Evolutionary conservation across 2,113 vertebrate genomes (phyloP), one percentile per base, ranked within the genome.

Genomic region (Pseudopipra pipra): DNA sequence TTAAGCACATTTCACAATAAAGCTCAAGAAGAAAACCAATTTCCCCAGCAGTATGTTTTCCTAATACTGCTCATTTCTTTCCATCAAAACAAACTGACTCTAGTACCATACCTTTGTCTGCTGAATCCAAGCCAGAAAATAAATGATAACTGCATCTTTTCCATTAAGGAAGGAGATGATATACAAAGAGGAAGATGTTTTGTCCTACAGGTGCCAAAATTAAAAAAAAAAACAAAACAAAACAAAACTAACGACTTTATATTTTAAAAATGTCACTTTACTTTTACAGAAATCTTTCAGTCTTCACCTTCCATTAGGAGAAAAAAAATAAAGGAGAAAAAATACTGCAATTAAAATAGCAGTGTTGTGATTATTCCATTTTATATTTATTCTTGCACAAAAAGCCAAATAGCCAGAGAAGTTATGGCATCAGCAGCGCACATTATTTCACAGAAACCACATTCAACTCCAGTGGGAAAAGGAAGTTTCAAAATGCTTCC

Each of bases 381-480:
- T 59, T 73, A 80, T 35, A 71, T 89, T 95, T 94, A 59, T 77
- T 77, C 33, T 61, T 85, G 47, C 59, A 80, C 8, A 88, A 55
- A 80, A 80, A 94, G 49, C 28, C 61, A 56, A 58, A 70, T 3
- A 79, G 16, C 67, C 76, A 79, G 56, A 65, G 12, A 84, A 65
- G 35, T 35, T 49, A 67, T 1, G 28, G 44, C 23, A 95, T 49
- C 67, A 79, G 56, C 43, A 81, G n/a, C 0, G 0, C 23, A 35
- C 82, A 71, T 80, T 90, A 96, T 74, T 80, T 70, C 85, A 85
- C 25, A 80, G 61, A 91, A 84, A 85, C 11, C 59, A 86, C 52
- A 46, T 37, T 91, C 27, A 72, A 91, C 63, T 88, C 46, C 55
- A 92, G 24, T 20, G 47, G 31, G 46, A 90, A 95, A 90, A 86